These are phyloP conservation scores for Aix galericulata DNA, from an alignment of 2,113 vertebrate genomes.

Conservation along the genomic window DNA sequence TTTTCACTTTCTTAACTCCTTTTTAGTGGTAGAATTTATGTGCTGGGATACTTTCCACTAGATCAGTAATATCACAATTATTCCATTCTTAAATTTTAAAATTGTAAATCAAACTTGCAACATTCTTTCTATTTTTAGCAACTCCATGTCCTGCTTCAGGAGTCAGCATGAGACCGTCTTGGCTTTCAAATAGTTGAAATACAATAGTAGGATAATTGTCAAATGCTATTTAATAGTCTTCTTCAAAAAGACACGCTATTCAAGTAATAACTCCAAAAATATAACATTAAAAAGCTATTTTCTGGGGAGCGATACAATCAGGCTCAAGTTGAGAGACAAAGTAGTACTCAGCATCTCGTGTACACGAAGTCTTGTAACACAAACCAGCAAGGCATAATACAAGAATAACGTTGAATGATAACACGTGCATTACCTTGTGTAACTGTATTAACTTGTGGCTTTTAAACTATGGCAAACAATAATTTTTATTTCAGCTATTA, in stretches of 20 bases:
- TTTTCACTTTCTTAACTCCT: not conserved
- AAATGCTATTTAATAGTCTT: not conserved
- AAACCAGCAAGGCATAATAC: not conserved
- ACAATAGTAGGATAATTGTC: not conserved
- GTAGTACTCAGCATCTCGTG: not conserved
- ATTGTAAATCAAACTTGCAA: not conserved
- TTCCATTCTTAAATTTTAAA: not conserved
- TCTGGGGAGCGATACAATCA: fast-evolving
- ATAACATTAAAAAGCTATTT: not conserved
- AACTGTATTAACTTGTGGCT: not conserved
- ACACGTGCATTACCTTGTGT: not conserved
- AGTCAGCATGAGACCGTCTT: not conserved
- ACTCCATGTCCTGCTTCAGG: not conserved
- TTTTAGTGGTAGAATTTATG: not conserved
- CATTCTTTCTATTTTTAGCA: not conserved
- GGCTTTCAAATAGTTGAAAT: not conserved
- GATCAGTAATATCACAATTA: not conserved
- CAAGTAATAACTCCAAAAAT: not conserved
- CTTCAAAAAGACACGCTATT: not conserved
- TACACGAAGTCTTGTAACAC: not conserved
- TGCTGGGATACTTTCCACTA: not conserved
- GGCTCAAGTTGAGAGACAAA: not conserved
- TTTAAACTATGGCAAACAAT: not conserved
- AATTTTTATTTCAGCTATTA: not conserved
- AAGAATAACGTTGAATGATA: not conserved